Evolutionary conservation across 2,797 vertebrate species (phyloP).

Genomic region (Xenopus petersii): DNA sequence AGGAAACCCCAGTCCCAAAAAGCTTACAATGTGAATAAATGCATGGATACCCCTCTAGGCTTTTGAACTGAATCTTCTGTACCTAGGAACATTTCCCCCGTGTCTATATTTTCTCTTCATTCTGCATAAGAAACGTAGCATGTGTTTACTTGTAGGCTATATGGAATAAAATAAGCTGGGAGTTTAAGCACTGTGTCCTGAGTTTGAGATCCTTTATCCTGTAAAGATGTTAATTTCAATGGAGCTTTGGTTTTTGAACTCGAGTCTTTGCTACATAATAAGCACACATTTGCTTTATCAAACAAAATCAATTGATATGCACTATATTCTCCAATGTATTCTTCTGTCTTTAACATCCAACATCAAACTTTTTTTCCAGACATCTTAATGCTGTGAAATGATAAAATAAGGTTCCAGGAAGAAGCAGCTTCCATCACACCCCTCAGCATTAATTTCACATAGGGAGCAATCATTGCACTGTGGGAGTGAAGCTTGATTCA

Average conservation of each 20-base stretch:
- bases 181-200: neutral
- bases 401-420: constrained; percentile 34
- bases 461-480: constrained; percentile 14
- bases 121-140: too few species aligned
- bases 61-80: too few species aligned
- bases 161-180: too few species aligned
- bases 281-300: constrained; percentile 25
- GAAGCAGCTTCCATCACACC: constrained; percentile 14
- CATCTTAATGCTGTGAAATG: constrained; percentile 33
- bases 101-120: too few species aligned
- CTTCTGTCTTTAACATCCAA: constrained; percentile 21
- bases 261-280: constrained; percentile 14
- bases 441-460: constrained; percentile 21
- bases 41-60: too few species aligned
- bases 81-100: too few species aligned
- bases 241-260: constrained; percentile 10
- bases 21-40: too few species aligned
- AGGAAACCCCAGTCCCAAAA: too few species aligned
- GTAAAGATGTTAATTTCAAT: neutral
- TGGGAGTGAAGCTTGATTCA: constrained; percentile 15
- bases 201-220: too few species aligned
- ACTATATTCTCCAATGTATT: constrained; percentile 24
- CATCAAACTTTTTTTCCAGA: constrained; percentile 33
- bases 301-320: constrained; percentile 26
- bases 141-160: too few species aligned